Percentiles rank a stretch among this genome's conserved stretches.
phyloP scores from a whole-genome alignment of 2,113 vertebrate species.

The Perca flavescens region DNA sequence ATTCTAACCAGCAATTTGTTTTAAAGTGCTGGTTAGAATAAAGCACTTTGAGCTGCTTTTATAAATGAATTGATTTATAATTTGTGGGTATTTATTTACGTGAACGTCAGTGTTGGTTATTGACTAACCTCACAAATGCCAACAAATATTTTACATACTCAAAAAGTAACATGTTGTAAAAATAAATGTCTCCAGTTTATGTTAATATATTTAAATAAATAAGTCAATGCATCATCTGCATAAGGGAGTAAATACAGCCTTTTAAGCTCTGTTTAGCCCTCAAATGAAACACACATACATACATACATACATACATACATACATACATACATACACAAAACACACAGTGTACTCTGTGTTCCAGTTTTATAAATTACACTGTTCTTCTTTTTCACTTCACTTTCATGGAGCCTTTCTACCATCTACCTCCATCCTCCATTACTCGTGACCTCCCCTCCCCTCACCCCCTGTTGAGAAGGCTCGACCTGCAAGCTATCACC shows the following conservation, averaged over 20 bases:
- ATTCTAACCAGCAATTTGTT: not conserved
- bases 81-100: not conserved
- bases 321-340: not conserved
- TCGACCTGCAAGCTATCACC: slow-evolving; percentile 78
- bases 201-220: not conserved
- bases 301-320: not conserved
- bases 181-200: not conserved
- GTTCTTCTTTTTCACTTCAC: slow-evolving; percentile 67
- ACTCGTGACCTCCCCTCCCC: slow-evolving; percentile 73
- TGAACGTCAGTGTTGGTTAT: not conserved
- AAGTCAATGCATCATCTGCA: not conserved
- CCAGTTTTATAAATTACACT: slow-evolving; percentile 56
- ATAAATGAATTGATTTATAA: not conserved
- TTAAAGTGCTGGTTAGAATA: too few species aligned
- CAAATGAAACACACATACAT: not conserved
- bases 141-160: not conserved
- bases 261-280: not conserved
- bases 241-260: not conserved
- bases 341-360: slow-evolving; percentile 23
- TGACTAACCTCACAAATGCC: not conserved
- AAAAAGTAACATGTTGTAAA: not conserved
- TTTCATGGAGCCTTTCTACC: slow-evolving; percentile 73
- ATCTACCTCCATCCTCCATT: slow-evolving; percentile 78
- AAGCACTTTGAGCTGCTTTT: not conserved
- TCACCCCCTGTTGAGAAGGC: slow-evolving; percentile 69